phyloP scores from a whole-genome alignment of 1,140 invertebrate species.

The Ctenoplectra terminalis region DNA sequence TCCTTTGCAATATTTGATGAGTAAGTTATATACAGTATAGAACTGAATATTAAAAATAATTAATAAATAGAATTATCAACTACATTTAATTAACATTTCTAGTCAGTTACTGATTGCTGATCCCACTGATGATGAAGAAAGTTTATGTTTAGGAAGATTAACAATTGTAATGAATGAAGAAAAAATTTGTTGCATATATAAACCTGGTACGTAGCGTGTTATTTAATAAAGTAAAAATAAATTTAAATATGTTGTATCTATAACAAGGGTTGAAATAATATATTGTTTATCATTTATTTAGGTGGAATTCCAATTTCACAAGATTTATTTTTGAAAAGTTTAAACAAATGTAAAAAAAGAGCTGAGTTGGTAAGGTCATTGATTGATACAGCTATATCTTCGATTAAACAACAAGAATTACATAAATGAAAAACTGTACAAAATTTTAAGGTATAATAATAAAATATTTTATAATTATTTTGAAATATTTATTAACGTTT shows the following conservation, averaged over 20 bases:
- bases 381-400: constrained; percentile 74
- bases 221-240: constrained; percentile 19
- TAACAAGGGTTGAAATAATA: background rate
- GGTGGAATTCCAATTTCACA: constrained; percentile 80
- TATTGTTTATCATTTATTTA: constrained; percentile 57
- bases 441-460: constrained; percentile 15
- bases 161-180: constrained; percentile 77
- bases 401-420: constrained; percentile 54
- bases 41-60: background rate
- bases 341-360: constrained; percentile 76
- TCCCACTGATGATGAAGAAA: constrained; percentile 85
- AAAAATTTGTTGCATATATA: constrained; percentile 79
- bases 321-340: constrained; percentile 74
- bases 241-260: background rate
- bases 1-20: constrained; percentile 90
- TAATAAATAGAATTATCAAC: constrained; percentile 22
- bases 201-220: constrained; percentile 75
- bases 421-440: constrained; percentile 47
- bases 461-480: constrained; percentile 42
- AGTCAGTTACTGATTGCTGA: constrained; percentile 84
- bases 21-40: constrained; percentile 80
- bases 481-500: constrained; percentile 28
- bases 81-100: constrained; percentile 36
- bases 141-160: constrained; percentile 76
- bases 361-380: constrained; percentile 76